Evolutionary conservation across 2,113 vertebrate species (phyloP), one percentile per base, ranked within the genome.

Genomic region (Colistium nudipinnis): DNA sequence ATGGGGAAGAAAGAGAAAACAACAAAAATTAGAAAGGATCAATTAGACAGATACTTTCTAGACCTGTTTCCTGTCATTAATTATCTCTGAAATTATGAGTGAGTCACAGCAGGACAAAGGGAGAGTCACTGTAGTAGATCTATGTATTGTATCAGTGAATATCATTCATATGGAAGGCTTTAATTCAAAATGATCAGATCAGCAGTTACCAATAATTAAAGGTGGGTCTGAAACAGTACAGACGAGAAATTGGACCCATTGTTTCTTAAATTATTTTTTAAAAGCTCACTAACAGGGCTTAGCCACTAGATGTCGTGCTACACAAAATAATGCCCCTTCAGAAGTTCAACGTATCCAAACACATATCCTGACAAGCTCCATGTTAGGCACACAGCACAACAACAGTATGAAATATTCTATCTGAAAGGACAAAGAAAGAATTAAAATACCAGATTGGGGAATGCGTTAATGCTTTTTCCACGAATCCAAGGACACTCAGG

Each of bases 231-330:
- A 39, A n/a, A n/a, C n/a, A n/a, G n/a, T n/a, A n/a, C n/a, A n/a
- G n/a, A 22, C n/a, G 17, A 39, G 0, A 57, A 54, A 31, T 3
- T 2, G 25, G 0, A 27, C 33, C 4, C 1, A 36, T 14, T 20
- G 22, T 7, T 19, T 38, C 1, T 35, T 4, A 33, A 47, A 31
- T 11, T 17, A 5, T 1, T 19, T 8, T 7, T 17, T 12, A 25
- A 22, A 48, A 22, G 11, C 6, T 20, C 30, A 80, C 16, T 35
- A 66, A 27, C 52, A 72, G 10, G 5, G 73, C 0, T 49, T 47
- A 19, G 33, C 78, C 90, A 85, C 80, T 70, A 87, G 89, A 59
- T 85, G 90, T 73, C 89, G 89, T 72, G 28, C 52, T 83, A 67
- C 2, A 39, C 33, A 52, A 13, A 83, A 33, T 44, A 83, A 82